These are phyloP conservation scores for Chydorus sphaericus DNA, from an alignment of 2,888 invertebrate genomes.

Conservation along the genomic window DNA sequence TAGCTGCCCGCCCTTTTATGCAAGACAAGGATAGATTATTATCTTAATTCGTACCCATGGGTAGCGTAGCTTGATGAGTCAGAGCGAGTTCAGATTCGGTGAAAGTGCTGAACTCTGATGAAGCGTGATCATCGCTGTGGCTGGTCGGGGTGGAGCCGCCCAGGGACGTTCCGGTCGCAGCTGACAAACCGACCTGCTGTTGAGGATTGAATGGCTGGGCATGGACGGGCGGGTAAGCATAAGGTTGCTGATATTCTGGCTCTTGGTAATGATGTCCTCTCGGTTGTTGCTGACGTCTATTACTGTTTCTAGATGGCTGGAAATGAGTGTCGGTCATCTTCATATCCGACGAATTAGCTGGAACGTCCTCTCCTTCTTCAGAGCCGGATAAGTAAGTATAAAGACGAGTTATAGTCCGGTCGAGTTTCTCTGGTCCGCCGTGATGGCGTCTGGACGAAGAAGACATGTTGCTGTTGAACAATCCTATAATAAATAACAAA, in stretches of 20 bases:
- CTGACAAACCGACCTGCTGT: not conserved
- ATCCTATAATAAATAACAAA: not conserved
- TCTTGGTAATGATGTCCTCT: slow-evolving; percentile 6
- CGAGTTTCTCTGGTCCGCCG: slow-evolving; percentile 15
- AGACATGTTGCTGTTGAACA: not conserved
- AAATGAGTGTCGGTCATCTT: not conserved
- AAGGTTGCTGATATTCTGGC: slow-evolving; percentile 15
- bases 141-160: not conserved
- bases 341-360: not conserved
- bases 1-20: no score
- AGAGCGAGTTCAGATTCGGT: slow-evolving; percentile 13
- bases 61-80: slow-evolving; percentile 12
- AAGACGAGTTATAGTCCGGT: slow-evolving; percentile 14
- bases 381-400: slow-evolving; percentile 14
- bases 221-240: slow-evolving; percentile 11
- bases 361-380: slow-evolving; percentile 10
- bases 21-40: no score
- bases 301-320: not conserved
- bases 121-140: slow-evolving; percentile 11
- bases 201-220: slow-evolving; percentile 7
- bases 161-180: not conserved
- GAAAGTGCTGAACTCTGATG: slow-evolving; percentile 10
- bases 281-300: not conserved
- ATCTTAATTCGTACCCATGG: no score
- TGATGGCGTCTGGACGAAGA: no score